Evolutionary conservation across 1,140 invertebrate species (phyloP).

Genomic region (Trigoniulus corallinus): DNA sequence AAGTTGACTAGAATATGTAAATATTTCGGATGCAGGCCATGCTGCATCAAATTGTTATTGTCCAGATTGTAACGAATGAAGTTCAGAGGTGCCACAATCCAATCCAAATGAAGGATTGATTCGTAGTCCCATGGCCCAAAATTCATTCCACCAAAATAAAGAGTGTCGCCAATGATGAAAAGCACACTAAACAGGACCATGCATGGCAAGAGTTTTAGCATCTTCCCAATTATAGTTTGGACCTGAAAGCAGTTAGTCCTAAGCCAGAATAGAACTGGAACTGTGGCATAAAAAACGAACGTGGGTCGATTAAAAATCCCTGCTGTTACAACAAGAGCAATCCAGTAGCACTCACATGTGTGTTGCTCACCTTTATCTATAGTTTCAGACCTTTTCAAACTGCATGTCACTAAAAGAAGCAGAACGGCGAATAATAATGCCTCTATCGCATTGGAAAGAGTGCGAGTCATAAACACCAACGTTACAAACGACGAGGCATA

Average conservation of each 20-base stretch:
- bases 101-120: conserved; percentile 49
- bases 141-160: conserved; percentile 51
- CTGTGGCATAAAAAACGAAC: conserved; percentile 61
- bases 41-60: conserved; percentile 51
- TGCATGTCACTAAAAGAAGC: conserved; percentile 52
- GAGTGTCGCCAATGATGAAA: conserved; percentile 50
- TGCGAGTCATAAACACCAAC: conserved; percentile 60
- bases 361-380: conserved; percentile 27
- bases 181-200: conserved; percentile 18
- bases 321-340: conserved; percentile 31
- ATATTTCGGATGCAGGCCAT: conserved; percentile 70
- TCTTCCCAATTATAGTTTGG: conserved; percentile 43
- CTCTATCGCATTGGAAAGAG: conserved; percentile 83
- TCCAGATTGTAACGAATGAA: conserved; percentile 74
- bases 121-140: no score
- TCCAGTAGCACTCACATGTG: background rate
- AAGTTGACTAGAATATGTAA: conserved; percentile 68
- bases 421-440: conserved; percentile 57
- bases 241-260: background rate
- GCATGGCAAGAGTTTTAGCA: conserved; percentile 11
- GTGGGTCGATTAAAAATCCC: conserved; percentile 88
- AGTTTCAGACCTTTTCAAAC: no score
- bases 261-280: conserved; percentile 76
- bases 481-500: conserved; percentile 66
- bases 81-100: conserved; percentile 78